A percentile compares a stretch with the other conserved stretches of the same genome.
Conservation (phyloP, 2,113 vertebrate genomes). For the Junco hyemalis region DNA sequence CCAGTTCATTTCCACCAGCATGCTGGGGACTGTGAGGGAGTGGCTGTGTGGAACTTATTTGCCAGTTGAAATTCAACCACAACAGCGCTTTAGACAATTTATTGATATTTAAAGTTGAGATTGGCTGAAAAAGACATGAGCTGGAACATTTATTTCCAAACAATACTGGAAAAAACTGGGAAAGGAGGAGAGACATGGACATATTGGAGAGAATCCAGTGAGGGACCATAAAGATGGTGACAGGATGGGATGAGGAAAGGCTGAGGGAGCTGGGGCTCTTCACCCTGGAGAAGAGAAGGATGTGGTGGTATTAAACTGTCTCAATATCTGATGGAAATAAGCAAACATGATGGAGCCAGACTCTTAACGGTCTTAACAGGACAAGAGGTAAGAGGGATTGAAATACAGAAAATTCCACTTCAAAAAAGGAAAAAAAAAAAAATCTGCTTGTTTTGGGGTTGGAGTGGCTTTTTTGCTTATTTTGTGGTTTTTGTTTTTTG, state of each 20-base stretch:
- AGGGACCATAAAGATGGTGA: neutral
- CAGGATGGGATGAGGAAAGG: neutral
- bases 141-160: neutral
- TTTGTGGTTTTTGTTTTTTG: neutral
- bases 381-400: neutral
- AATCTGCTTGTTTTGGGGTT: accelerated
- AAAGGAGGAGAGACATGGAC: neutral
- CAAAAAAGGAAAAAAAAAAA: neutral
- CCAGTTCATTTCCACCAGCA: neutral
- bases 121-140: neutral
- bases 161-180: neutral
- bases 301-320: neutral
- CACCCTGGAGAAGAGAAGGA: neutral
- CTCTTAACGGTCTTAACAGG: neutral
- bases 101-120: neutral
- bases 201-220: accelerated
- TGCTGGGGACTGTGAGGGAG: neutral
- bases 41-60: neutral
- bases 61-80: neutral
- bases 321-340: neutral
- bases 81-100: neutral
- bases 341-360: accelerated
- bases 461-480: neutral
- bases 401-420: neutral
- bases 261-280: neutral